Percentiles rank a stretch among this genome's conserved stretches.
Evolutionary conservation across 2,113 vertebrate genomes (phyloP).

Genomic region (Coreoperca whiteheadi): DNA sequence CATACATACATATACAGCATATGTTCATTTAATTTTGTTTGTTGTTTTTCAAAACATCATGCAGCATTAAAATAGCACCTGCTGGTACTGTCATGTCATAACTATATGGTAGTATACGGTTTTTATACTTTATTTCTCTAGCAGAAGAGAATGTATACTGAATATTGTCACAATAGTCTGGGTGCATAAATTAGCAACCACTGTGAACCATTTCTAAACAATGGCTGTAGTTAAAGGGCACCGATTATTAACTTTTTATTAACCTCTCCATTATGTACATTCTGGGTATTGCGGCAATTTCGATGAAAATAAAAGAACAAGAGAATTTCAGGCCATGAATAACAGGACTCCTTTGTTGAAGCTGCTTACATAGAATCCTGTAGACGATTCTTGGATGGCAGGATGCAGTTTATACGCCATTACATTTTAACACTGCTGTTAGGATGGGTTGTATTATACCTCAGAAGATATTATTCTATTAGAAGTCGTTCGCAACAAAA

Average conservation of each 20-base stretch:
- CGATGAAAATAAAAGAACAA: too few species aligned
- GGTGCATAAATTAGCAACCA: not conserved
- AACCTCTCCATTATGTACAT: not conserved
- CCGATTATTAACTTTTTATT: not conserved
- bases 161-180: too few species aligned
- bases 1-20: not conserved
- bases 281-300: not conserved
- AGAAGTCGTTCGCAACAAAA: not conserved
- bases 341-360: not conserved
- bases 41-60: not conserved
- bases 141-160: not conserved
- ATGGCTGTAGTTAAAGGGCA: not conserved
- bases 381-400: not conserved
- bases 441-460: not conserved
- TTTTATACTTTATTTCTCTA: too few species aligned
- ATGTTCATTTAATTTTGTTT: not conserved
- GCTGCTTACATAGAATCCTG: not conserved
- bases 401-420: too few species aligned
- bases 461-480: not conserved
- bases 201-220: too few species aligned
- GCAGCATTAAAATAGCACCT: not conserved
- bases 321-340: not conserved
- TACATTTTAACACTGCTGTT: not conserved
- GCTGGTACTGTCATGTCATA: not conserved
- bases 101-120: not conserved